Evolutionary conservation across 2,888 invertebrate species (phyloP).

Genomic region (Dynastes grantii): DNA sequence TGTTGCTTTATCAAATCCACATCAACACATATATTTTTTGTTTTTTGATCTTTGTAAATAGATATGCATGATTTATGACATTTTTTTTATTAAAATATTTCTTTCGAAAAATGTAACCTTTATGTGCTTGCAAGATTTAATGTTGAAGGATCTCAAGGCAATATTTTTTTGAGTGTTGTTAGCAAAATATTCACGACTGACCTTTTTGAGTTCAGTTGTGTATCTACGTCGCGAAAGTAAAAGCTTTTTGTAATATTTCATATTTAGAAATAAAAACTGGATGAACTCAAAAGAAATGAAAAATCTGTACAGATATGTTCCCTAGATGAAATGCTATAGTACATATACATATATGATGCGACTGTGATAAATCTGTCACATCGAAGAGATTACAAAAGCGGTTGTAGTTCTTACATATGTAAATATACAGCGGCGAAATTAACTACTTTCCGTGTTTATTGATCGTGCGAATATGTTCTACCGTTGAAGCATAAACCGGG

Average conservation of each 20-base stretch:
- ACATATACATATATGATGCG: neutral
- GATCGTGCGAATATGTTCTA: neutral
- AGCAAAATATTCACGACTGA: constrained; percentile 35
- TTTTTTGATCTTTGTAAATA: too few relatives aligned
- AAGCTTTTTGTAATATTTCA: constrained; percentile 44
- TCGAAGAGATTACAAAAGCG: neutral
- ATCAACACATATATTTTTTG: too few relatives aligned
- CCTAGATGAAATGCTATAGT: neutral
- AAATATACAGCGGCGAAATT: neutral
- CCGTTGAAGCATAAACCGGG: constrained; percentile 2
- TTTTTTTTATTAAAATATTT: too few relatives aligned
- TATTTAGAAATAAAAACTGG: constrained; percentile 13
- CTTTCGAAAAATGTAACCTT: too few relatives aligned
- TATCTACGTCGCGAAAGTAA: constrained; percentile 13
- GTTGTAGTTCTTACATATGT: neutral
- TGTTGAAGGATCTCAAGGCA: neutral
- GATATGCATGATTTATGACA: too few relatives aligned
- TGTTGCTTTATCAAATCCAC: too few relatives aligned
- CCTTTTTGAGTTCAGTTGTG: neutral
- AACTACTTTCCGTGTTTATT: neutral
- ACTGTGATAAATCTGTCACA: neutral
- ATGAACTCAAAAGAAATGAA: neutral
- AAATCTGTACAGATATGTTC: neutral
- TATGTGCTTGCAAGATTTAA: constrained; percentile 20
- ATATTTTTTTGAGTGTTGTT: constrained; percentile 11